Conservation (phyloP, 2,113 vertebrate species). For the Hystrix cristata region DNA sequence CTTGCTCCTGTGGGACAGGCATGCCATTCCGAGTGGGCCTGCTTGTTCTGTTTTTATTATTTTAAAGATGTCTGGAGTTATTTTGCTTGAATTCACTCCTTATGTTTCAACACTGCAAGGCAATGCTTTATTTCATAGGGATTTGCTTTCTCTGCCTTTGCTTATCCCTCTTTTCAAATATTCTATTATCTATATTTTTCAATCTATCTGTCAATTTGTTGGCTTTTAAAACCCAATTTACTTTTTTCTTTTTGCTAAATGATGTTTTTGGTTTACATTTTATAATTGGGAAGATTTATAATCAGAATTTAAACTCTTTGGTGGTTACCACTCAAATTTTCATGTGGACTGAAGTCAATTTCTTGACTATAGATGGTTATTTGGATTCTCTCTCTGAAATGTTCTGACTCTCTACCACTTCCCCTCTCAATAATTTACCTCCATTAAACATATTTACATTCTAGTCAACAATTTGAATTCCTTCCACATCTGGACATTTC, state of each 20-base stretch:
- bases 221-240: not conserved
- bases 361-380: conserved; percentile 26
- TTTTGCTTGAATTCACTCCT: not conserved
- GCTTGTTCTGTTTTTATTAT: not conserved
- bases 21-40: too few species aligned
- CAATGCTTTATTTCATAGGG: not conserved
- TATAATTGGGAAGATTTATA: not conserved
- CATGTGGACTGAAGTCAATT: not conserved
- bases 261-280: conserved; percentile 10
- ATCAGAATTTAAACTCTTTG: not conserved
- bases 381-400: not conserved
- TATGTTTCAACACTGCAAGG: not conserved
- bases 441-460: conserved; percentile 3
- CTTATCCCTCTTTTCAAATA: not conserved
- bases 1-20: too few species aligned
- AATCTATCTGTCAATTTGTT: not conserved
- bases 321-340: not conserved
- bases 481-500: not conserved
- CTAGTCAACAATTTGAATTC: not conserved
- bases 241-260: conserved; percentile 1
- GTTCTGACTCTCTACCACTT: not conserved
- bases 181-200: not conserved
- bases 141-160: not conserved
- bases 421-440: not conserved
- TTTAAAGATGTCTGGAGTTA: not conserved